Conservation (phyloP, 2,888 invertebrate genomes). For the Liopterus haemorrhoidalis region DNA sequence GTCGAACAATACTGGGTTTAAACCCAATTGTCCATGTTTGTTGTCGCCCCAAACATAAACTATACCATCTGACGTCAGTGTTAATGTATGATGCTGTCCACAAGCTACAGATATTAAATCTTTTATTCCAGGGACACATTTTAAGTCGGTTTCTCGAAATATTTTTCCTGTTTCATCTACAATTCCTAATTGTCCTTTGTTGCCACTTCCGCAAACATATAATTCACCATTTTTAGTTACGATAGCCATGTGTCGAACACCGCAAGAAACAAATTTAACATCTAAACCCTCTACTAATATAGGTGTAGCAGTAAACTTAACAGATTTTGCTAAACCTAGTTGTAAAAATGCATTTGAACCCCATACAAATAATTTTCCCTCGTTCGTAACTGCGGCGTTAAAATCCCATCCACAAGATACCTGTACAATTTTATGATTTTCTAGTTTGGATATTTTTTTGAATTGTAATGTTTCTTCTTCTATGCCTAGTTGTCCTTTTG, state of each 20-base stretch:
- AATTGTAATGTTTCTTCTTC: slow-evolving; percentile 50
- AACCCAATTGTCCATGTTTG: slow-evolving; percentile 70
- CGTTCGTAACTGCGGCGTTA: slow-evolving; percentile 66
- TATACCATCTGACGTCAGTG: slow-evolving; percentile 51
- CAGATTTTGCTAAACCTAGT: slow-evolving; percentile 54
- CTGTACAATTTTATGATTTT: slow-evolving; percentile 52
- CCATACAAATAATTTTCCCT: slow-evolving; percentile 70
- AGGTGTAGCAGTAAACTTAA: slow-evolving; percentile 45
- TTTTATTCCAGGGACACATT: slow-evolving; percentile 49
- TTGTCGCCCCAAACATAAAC: slow-evolving; percentile 78
- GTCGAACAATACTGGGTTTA: slow-evolving; percentile 50
- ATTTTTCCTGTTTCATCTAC: slow-evolving; percentile 41
- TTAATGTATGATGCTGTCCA: slow-evolving; percentile 76
- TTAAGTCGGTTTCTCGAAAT: slow-evolving; percentile 44
- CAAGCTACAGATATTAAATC: slow-evolving; percentile 62
- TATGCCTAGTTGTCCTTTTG: slow-evolving; percentile 64
- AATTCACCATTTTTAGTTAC: slow-evolving; percentile 58
- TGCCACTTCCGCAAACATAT: slow-evolving; percentile 60
- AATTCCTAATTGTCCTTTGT: slow-evolving; percentile 63
- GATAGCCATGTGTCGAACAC: slow-evolving; percentile 62
- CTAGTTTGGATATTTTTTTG: slow-evolving; percentile 55
- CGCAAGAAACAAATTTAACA: slow-evolving; percentile 58
- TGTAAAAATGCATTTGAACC: slow-evolving; percentile 77
- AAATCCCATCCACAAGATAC: slow-evolving; percentile 79
- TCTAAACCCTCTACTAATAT: slow-evolving; percentile 38